Evolutionary conservation across 2,113 vertebrate species (phyloP), one percentile per base, ranked within the genome.

Genomic region (Phylloscopus trochilus): DNA sequence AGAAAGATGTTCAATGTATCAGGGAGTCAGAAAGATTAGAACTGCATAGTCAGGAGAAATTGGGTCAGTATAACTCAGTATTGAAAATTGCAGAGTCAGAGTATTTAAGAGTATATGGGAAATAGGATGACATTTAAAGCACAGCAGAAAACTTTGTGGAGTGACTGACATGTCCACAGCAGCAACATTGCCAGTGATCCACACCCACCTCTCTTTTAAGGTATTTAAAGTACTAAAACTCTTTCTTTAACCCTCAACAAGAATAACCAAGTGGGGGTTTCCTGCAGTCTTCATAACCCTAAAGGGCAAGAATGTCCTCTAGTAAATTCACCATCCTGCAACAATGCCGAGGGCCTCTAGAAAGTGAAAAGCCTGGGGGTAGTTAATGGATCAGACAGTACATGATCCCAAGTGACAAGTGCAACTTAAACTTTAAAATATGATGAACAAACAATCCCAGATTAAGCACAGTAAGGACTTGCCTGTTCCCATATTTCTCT

Each of bases 361-460:
- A 47, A 93, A 92, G 24, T n/a, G n/a, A 93, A 90, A 84, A 37
- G 23, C 9, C 41, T 41, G 60, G n/a, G 41, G 15, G 33, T 49
- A 33, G 63, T 47, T 83, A 92, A 39, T 70, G 72, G 39, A 91
- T 81, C 89, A 95, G 75, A 85, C 73, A 94, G 83, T 27, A 86
- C 66, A 95, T 81, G 91, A 96, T 88, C 88, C 76, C 70, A 76
- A 46, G 23, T 87, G 87, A 93, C 93, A 96, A 95, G 80, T 92
- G 88, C 78, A 95, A 90, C 80, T 94, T 96, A 90, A 92, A 92
- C 41, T 87, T 87, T 90, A 94, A 96, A 96, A 96, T 92, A 95
- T 59, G 87, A 96, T 55, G 92, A 83, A 96, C 51, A 8, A 92
- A 95, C 90, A 89, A 85, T 75, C 80, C 81, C 51, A 92, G 67